phyloP scores from a whole-genome alignment of 30 jellyfish, hydroid and myxozoan genomes.

The Aurelia sp. region DNA sequence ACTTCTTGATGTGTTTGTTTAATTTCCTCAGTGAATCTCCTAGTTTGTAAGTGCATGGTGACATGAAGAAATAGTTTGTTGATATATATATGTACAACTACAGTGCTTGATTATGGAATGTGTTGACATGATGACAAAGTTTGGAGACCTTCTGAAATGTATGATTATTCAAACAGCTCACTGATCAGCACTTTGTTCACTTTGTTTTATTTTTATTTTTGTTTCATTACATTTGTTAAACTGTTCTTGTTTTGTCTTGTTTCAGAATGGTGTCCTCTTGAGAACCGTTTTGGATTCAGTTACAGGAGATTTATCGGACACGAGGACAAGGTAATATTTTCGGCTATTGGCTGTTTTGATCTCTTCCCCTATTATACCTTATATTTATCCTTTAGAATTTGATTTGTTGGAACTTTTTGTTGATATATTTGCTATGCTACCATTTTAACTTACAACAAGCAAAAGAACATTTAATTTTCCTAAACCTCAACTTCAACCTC shows the following conservation, averaged over 20 bases:
- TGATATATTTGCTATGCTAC: too few relatives aligned
- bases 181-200: constrained; percentile 24
- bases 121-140: constrained; percentile 30
- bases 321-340: constrained; percentile 90
- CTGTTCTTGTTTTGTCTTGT: background rate
- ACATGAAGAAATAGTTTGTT: too few relatives aligned
- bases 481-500: too few relatives aligned
- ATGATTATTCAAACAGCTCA: constrained; percentile 21
- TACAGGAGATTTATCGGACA: constrained; percentile 98
- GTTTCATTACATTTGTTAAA: background rate
- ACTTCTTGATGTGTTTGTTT: too few relatives aligned
- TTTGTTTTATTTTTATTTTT: background rate
- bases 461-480: too few relatives aligned
- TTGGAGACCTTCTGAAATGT: constrained; percentile 22
- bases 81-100: too few relatives aligned
- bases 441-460: too few relatives aligned
- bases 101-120: background rate
- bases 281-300: constrained; percentile 97
- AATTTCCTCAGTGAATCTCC: too few relatives aligned
- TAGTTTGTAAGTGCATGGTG: too few relatives aligned
- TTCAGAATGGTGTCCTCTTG: constrained; percentile 95
- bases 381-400: too few relatives aligned
- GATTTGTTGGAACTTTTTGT: too few relatives aligned
- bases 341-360: background rate
- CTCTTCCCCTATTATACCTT: background rate